Percentiles rank a stretch among this genome's conserved stretches.
Conservation (phyloP, 2,113 vertebrate species). For the Brachirus orientalis region DNA sequence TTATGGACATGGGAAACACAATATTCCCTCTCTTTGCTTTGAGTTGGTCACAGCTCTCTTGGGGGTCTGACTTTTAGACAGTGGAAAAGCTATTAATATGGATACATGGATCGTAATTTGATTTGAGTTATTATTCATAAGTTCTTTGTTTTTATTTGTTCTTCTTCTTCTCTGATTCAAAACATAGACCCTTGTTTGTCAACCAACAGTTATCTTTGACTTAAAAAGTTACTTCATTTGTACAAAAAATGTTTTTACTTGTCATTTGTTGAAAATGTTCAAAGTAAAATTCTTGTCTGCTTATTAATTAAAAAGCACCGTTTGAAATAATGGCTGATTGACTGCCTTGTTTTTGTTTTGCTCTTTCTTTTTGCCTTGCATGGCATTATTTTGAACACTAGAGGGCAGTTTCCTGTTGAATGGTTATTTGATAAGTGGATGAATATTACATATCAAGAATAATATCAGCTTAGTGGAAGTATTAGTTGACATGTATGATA, state of each 20-base stretch:
- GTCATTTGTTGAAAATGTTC: background rate
- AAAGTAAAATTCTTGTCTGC: conserved; percentile 2
- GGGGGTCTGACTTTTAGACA: conserved; percentile 15
- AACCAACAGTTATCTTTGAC: background rate
- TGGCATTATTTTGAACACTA: conserved; percentile 40
- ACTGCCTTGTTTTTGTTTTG: background rate
- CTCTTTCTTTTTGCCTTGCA: conserved; percentile 19
- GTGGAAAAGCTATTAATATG: conserved; percentile 17
- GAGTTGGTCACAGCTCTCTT: conserved; percentile 9
- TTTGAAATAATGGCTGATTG: no score
- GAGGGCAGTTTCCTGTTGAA: conserved; percentile 33
- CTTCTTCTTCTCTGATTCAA: background rate
- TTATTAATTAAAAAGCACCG: conserved; percentile 45
- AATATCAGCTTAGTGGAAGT: no score
- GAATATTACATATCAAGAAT: no score
- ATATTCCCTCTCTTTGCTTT: background rate
- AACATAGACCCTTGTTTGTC: background rate
- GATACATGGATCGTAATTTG: no score
- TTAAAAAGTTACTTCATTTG: background rate
- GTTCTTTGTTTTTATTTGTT: background rate
- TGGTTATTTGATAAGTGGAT: no score
- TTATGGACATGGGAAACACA: conserved; percentile 5
- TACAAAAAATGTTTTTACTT: background rate
- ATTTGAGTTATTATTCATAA: no score
- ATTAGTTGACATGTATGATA: no score